These are phyloP conservation scores for Ornithoptera alexandrae DNA, from an alignment of 2,888 invertebrate genomes.

Conservation along the genomic window DNA sequence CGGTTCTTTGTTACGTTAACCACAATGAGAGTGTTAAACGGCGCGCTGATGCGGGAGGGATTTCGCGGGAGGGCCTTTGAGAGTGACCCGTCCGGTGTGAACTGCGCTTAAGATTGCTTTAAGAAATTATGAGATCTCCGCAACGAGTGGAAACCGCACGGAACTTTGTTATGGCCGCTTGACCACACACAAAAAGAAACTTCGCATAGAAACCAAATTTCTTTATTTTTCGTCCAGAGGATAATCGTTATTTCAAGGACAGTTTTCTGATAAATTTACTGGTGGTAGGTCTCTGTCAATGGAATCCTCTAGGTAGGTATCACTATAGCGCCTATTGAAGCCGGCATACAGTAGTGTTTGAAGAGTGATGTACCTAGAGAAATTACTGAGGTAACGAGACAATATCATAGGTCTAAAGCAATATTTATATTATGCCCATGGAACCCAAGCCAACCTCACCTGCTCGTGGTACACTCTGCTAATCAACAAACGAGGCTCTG, in stretches of 20 bases:
- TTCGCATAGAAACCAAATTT: background rate
- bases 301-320: too few relatives aligned
- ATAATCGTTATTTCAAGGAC: background rate
- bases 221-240: background rate
- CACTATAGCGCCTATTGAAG: too few relatives aligned
- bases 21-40: conserved; percentile 68
- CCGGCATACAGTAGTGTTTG: too few relatives aligned
- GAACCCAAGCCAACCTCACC: too few relatives aligned
- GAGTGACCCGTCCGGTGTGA: conserved; percentile 41
- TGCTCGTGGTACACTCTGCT: too few relatives aligned
- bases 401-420: too few relatives aligned
- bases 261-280: background rate
- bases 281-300: too few relatives aligned
- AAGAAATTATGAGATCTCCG: conserved; percentile 38
- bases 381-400: background rate
- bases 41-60: conserved; percentile 40
- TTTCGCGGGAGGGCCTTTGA: conserved; percentile 38
- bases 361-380: too few relatives aligned
- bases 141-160: conserved; percentile 18
- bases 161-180: conserved; percentile 18
- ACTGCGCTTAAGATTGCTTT: conserved; percentile 31
- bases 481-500: too few relatives aligned
- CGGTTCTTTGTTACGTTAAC: conserved; percentile 59
- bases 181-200: conserved; percentile 3
- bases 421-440: too few relatives aligned